Conservation (phyloP, 2,797 vertebrate species). For the Sus cebifrons region DNA sequence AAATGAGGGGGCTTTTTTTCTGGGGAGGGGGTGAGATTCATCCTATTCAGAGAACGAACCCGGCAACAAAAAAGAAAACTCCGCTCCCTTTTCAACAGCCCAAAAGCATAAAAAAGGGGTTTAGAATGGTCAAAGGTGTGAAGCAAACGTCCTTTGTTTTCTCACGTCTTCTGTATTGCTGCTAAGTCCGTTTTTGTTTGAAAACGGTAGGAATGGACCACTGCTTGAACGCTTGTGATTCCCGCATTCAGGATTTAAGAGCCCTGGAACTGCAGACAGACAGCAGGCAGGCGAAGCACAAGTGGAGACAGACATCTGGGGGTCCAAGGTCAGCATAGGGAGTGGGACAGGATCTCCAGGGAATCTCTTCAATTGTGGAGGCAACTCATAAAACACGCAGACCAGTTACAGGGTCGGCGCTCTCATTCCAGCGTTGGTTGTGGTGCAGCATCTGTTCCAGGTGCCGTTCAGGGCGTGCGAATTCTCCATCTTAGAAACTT, state of each 20-base stretch:
- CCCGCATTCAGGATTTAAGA: neutral
- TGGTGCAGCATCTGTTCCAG: neutral
- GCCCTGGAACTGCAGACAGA: too few species aligned
- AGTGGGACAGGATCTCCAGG: neutral
- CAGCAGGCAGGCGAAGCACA: fast-evolving
- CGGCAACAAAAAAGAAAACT: conserved; percentile 3
- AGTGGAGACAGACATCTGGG: neutral
- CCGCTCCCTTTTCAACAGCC: neutral
- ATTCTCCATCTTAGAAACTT: neutral
- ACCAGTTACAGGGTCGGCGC: fast-evolving
- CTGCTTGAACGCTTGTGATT: neutral
- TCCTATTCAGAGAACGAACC: neutral
- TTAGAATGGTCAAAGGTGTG: neutral
- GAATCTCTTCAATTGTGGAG: neutral
- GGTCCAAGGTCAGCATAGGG: neutral
- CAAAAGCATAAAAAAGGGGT: neutral
- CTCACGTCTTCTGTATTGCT: neutral
- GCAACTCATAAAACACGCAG: neutral
- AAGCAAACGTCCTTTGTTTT: neutral
- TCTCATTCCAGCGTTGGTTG: fast-evolving
- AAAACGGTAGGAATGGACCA: neutral
- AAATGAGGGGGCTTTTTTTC: neutral
- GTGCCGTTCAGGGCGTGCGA: neutral
- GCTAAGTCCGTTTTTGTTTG: neutral
- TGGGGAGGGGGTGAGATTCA: neutral